Conservation (phyloP, 2,113 vertebrate species). For the Myotis yumanensis region DNA sequence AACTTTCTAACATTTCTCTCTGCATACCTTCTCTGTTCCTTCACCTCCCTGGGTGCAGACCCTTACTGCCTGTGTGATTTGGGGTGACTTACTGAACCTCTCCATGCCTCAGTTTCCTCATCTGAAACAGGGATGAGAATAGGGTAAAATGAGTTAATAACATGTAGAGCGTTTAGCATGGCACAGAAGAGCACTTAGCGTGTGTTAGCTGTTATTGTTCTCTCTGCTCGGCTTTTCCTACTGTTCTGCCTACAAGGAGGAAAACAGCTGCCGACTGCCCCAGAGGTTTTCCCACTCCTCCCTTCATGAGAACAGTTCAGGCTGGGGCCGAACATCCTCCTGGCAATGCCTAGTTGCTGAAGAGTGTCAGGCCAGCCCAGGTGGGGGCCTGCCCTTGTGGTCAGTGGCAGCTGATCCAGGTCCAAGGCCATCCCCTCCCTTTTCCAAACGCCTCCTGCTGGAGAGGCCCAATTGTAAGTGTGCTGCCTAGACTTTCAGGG, state of each 20-base stretch:
- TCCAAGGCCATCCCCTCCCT: neutral
- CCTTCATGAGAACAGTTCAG: neutral
- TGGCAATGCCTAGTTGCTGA: neutral
- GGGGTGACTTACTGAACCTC: neutral
- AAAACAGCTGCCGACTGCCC: neutral
- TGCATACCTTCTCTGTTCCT: neutral
- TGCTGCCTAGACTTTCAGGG: neutral
- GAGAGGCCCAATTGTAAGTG: neutral
- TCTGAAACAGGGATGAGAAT: neutral
- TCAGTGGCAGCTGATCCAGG: neutral
- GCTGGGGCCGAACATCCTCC: neutral
- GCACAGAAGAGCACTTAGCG: neutral
- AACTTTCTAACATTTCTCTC: neutral
- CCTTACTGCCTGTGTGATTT: neutral
- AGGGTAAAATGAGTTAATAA: neutral
- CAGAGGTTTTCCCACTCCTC: neutral
- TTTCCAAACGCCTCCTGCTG: neutral
- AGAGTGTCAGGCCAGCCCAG: neutral
- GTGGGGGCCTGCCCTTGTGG: too few relatives aligned
- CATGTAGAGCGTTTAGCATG: neutral
- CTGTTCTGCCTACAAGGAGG: neutral
- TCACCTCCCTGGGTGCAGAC: neutral
- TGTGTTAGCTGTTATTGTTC: rapidly evolving
- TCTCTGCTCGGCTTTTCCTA: neutral
- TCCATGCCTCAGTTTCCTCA: neutral